Evolutionary conservation across 2,113 vertebrate genomes (phyloP), one percentile per base, ranked within the genome.

Genomic region (Dascyllus trimaculatus): DNA sequence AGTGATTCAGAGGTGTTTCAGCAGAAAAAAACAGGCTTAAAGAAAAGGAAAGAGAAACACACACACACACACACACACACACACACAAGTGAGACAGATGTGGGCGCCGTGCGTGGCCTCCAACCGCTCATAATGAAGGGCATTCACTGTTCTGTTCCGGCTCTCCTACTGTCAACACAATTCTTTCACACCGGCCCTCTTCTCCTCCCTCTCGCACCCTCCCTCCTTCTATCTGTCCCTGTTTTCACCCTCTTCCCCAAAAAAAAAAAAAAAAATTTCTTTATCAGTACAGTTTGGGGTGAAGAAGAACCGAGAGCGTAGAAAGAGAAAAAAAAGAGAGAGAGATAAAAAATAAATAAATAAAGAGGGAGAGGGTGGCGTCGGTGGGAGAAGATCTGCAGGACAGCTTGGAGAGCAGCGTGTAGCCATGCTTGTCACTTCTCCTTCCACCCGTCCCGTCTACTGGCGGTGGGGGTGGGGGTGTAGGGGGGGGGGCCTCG

Each of bases 321-420:
- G 52, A 61, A 38, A 59, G 58, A 49, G 46, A 51, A 38, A 65
- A 14, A 46, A 14, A 17, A 45, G 22, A 22, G 11, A 49, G 46
- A 26, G 68, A 46, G 75, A 63, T n/a, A n/a, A n/a, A n/a, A n/a
- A n/a, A n/a, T n/a, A n/a, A n/a, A n/a, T n/a, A n/a, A n/a, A n/a
- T n/a, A n/a, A 57, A 75, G 4, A 32, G 13, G 40, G 24, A 69
- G 46, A 46, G 32, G 32, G 32, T 35, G 32, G 58, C 1, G 13
- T 40, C n/a, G 11, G 58, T 48, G 67, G 78, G 74, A 87, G 85
- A 89, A 85, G 89, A 94, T 90, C 90, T 88, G 80, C 82, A 53
- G 85, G 92, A 94, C 95, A 95, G 94, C 94, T 94, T 95, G 94
- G 83, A 85, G 89, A 94, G 58, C 95, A 94, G 93, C 93, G 82